Base-by-base conservation (phyloP, 2,888 invertebrate genomes). In the Mystacides longicornis region DNA sequence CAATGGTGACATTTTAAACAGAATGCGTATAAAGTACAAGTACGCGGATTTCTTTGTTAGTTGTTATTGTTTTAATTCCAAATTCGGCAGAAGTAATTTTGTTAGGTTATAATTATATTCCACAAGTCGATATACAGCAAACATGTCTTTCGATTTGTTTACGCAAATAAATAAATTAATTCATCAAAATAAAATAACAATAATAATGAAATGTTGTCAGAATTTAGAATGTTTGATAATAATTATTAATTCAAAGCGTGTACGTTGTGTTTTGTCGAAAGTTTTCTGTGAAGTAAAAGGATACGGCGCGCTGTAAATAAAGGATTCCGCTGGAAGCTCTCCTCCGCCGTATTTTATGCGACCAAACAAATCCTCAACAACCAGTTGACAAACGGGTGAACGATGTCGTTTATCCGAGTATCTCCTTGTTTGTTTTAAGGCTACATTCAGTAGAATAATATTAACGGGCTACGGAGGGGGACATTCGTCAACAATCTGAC, bases 191-290 rank as follows among this genome's bases (percentile, higher is more conserved):
- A 27, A 27, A 27, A 27, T 27, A 27, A 27, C 27, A 27, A 27
- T 27, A 27, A 27, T n/a, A 11, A 7, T 27, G 27, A 11, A 7
- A 27, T 5, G 27, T 27, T 27, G 27, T 5, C 11, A 27, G 11
- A 5, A 7, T 11, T 27, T 5, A 27, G 11, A 27, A 5, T 11
- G 27, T 27, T 7, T 27, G 5, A 7, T 11, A 27, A 11, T 27
- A 27, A 16, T 37, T 7, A 37, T 16, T 37, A 37, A 37, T 54
- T 54, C 49, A 18, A n/a, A 49, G 14, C 54, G 23, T 49, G 54
- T 20, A 21, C 37, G n/a, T 2, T 54, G 54, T 54, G 54, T 54
- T 54, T 54, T 54, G 54, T 49, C 22, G 21, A 52, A 23, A 49
- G 33, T 54, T 54, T 48, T 42, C 23, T n/a, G n/a, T n/a, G n/a